These are phyloP conservation scores for Etia nguti DNA, from an alignment of 2,113 vertebrate species.

Conservation along the genomic window DNA sequence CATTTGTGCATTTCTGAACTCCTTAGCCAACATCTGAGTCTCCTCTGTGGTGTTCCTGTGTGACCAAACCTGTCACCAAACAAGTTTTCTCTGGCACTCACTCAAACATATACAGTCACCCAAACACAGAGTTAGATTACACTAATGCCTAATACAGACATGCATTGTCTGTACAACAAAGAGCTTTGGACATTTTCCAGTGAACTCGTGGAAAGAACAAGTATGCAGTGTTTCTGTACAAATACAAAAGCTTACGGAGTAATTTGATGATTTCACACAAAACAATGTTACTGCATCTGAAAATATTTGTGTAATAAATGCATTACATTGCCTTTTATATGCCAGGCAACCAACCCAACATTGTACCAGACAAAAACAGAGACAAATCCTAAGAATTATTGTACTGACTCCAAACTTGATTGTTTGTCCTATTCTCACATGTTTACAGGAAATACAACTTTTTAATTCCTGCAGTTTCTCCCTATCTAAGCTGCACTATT, in stretches of 20 bases:
- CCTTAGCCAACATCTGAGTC: background rate
- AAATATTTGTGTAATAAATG: background rate
- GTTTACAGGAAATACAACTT: background rate
- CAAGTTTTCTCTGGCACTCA: background rate
- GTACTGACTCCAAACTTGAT: background rate
- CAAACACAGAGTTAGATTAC: background rate
- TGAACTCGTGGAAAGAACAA: background rate
- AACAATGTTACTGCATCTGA: background rate
- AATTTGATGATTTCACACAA: background rate
- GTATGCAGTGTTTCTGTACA: background rate
- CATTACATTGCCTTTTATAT: background rate
- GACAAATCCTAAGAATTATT: fast-evolving
- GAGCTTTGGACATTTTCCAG: background rate
- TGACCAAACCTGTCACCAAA: background rate
- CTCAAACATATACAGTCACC: background rate
- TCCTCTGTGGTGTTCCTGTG: background rate
- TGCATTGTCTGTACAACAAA: background rate
- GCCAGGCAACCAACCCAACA: background rate
- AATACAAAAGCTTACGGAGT: background rate
- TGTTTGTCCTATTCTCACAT: background rate
- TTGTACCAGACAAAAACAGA: background rate
- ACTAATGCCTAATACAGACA: background rate
- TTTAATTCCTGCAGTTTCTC: background rate
- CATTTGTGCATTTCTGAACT: background rate
- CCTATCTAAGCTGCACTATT: background rate